Evolutionary conservation across 2,797 vertebrate genomes (phyloP).

Genomic region (Lacerta bilineata): DNA sequence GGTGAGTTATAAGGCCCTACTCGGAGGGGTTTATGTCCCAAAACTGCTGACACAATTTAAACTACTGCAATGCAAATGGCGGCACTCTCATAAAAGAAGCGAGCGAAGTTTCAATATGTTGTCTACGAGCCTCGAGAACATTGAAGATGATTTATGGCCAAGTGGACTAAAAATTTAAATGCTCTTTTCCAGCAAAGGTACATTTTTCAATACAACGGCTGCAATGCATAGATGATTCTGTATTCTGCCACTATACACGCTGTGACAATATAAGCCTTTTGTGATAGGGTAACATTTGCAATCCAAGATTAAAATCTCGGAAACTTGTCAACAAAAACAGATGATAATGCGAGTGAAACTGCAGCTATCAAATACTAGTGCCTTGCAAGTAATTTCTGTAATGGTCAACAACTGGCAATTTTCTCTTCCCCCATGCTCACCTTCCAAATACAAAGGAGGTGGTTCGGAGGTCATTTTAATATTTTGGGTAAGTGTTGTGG

Average conservation of each 20-base stretch:
- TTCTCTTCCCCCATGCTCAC: constrained; percentile 57
- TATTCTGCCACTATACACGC: constrained; percentile 49
- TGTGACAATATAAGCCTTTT: constrained; percentile 72
- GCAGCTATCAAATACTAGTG: constrained; percentile 73
- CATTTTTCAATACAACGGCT: constrained; percentile 71
- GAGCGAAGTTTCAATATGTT: constrained; percentile 70
- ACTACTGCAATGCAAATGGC: constrained; percentile 70
- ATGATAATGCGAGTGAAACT: constrained; percentile 71
- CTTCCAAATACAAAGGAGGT: constrained; percentile 39
- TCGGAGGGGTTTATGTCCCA: constrained; percentile 57
- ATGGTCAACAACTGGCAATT: constrained; percentile 68
- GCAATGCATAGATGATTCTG: constrained; percentile 54
- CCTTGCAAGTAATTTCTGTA: constrained; percentile 72
- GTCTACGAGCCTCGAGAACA: constrained; percentile 57
- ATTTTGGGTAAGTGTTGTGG: constrained; percentile 69
- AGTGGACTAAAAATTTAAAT: constrained; percentile 69
- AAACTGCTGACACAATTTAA: constrained; percentile 67
- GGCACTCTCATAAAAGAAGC: constrained; percentile 64
- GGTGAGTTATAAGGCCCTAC: constrained; percentile 55
- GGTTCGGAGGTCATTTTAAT: constrained; percentile 73
- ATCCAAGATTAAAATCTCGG: constrained; percentile 78
- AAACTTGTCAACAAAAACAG: constrained; percentile 75
- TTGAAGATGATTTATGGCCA: constrained; percentile 69
- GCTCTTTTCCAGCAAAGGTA: constrained; percentile 62
- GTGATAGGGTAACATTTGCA: constrained; percentile 72